phyloP scores from a whole-genome alignment of 2,113 vertebrate genomes.

The Recurvirostra avosetta region DNA sequence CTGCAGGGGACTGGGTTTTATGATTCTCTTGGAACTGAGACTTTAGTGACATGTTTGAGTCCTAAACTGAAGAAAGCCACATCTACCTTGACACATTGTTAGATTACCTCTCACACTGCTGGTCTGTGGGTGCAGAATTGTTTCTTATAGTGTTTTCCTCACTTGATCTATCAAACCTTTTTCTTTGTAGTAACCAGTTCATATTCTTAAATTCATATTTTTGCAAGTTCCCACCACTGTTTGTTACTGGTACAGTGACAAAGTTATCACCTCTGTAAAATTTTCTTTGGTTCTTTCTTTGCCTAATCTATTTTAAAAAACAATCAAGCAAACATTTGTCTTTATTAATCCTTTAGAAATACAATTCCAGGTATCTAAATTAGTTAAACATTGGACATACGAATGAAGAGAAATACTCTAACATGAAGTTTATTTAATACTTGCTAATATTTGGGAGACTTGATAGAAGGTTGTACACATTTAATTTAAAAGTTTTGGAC shows the following conservation, averaged over 20 bases:
- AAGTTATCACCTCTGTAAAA: not conserved
- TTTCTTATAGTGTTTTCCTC: not conserved
- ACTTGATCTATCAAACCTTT: not conserved
- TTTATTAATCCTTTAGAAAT: not conserved
- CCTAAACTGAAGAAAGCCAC: not conserved
- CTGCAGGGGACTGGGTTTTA: not conserved
- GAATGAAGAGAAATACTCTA: not conserved
- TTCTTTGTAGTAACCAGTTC: not conserved
- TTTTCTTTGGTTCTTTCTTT: not conserved
- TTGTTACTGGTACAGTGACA: not conserved
- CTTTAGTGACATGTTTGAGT: not conserved
- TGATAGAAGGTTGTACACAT: not conserved
- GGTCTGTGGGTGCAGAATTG: not conserved
- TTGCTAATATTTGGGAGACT: not conserved
- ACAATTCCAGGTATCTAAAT: not conserved
- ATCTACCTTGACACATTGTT: not conserved
- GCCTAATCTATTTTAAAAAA: not conserved
- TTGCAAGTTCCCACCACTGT: not conserved
- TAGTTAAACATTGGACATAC: not conserved
- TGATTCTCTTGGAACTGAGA: not conserved
- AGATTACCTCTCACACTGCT: not conserved
- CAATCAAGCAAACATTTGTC: not conserved
- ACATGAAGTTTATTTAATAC: not conserved
- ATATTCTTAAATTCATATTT: not conserved
- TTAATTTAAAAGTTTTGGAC: not conserved